These are phyloP conservation scores for Pristionchus entomophagus DNA, from an alignment of 2,888 invertebrate species.

Conservation along the genomic window DNA sequence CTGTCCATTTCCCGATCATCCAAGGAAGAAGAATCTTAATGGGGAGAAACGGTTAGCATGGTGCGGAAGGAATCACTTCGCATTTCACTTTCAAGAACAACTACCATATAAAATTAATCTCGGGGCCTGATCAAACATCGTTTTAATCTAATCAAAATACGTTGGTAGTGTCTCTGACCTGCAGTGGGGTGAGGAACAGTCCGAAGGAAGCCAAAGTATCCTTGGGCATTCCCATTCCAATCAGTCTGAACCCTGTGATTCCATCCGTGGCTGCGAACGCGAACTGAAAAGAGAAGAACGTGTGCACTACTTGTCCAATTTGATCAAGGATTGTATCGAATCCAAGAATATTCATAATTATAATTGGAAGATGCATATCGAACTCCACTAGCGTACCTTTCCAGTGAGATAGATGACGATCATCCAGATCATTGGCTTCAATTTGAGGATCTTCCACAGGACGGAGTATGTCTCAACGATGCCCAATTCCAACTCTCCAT, in stretches of 20 bases:
- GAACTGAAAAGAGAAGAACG: slow-evolving; percentile 80
- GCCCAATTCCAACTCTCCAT: slow-evolving; percentile 78
- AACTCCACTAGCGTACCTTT: slow-evolving; percentile 81
- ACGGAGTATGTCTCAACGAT: slow-evolving; percentile 85
- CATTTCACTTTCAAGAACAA: background rate
- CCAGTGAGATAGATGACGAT: slow-evolving; percentile 89
- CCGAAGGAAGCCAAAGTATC: slow-evolving; percentile 93
- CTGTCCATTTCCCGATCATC: slow-evolving; percentile 86
- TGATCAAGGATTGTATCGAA: no score
- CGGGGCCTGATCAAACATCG: no score
- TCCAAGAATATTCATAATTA: background rate
- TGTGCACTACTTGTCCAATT: no score
- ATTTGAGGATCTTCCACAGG: slow-evolving; percentile 86
- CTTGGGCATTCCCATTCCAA: slow-evolving; percentile 95
- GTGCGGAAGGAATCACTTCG: background rate
- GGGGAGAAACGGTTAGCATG: no score
- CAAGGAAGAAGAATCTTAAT: slow-evolving; percentile 90
- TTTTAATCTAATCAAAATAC: no score
- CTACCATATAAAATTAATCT: no score
- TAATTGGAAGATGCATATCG: background rate
- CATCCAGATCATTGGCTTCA: slow-evolving; percentile 87
- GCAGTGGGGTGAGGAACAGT: slow-evolving; percentile 93
- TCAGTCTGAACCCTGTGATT: slow-evolving; percentile 92
- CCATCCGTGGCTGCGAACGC: slow-evolving; percentile 96
- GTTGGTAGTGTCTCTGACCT: slow-evolving; percentile 78